Evolutionary conservation across 2,888 invertebrate species (phyloP).

Genomic region (Corbicula japonica): DNA sequence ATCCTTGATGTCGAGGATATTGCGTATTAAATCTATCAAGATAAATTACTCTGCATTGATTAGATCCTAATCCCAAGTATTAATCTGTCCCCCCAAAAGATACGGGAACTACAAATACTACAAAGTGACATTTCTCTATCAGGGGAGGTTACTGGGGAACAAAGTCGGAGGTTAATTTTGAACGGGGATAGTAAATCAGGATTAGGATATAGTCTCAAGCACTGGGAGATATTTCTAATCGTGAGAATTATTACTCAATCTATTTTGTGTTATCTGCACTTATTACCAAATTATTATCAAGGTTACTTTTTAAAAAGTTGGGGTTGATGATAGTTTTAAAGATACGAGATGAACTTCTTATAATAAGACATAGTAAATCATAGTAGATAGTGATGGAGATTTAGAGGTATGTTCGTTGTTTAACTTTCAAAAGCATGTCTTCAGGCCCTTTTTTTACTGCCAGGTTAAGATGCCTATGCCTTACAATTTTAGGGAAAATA

Average conservation of each 20-base stretch:
- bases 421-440: too few relatives aligned
- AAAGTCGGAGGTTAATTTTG: constrained; percentile 39
- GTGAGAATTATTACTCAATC: constrained; percentile 23
- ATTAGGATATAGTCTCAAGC: constrained; percentile 27
- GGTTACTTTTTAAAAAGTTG: neutral
- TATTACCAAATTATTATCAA: constrained; percentile 4
- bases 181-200: constrained; percentile 35
- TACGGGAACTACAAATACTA: constrained; percentile 23
- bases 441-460: too few relatives aligned
- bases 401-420: too few relatives aligned
- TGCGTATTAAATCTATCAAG: constrained; percentile 47
- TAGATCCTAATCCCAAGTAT: constrained; percentile 30
- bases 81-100: constrained; percentile 34
- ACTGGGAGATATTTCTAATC: constrained; percentile 26
- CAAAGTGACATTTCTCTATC: constrained; percentile 33
- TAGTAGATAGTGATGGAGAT: too few relatives aligned
- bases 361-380: too few relatives aligned
- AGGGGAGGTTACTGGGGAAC: constrained; percentile 23
- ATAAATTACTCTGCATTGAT: constrained; percentile 48
- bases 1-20: constrained; percentile 30
- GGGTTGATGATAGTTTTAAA: too few relatives aligned
- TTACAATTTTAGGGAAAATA: too few relatives aligned
- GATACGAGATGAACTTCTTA: too few relatives aligned
- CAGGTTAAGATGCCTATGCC: too few relatives aligned
- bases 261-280: constrained; percentile 30